Base-by-base conservation (phyloP, 2,113 vertebrate species). In the Megaleporinus macrocephalus region DNA sequence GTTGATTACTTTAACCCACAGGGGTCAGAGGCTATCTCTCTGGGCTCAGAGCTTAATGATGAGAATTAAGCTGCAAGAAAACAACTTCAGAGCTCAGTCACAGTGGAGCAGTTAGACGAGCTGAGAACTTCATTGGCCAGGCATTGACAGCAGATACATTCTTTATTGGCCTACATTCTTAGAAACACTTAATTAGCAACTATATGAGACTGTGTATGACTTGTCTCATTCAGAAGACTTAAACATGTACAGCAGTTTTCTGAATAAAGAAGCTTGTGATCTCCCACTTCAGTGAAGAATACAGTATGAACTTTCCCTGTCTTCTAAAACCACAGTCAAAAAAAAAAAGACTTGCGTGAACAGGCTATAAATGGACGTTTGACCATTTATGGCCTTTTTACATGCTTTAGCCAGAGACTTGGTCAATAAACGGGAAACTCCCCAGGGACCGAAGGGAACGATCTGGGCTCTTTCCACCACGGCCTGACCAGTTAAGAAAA, bases 331-430 rank as follows among this genome's bases (percentile, higher is more conserved):
- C 4, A 44, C 36, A 87, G n/a, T n/a, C n/a, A 87, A 81, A 81
- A 47, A 36, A 82, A 79, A 66, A 77, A 14, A 24, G 29, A 72
- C 66, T 33, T 20, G 14, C n/a, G 63, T 72, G n/a, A 86, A 18
- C 12, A 69, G 24, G 51, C 29, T 75, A 44, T 59, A 81, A 84
- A 76, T 66, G 68, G 44, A 76, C 81, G 65, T 83, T 88, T 93
- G 91, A 83, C 94, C 93, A 93, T 94, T 87, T 94, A 95, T 53
- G 93, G 94, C 87, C 9, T 44, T 85, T 89, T 90, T 86, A 88
- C 83, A 88, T 87, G 87, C 87, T 85, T 63, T 84, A 86, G 22
- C 33, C 75, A 72, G 53, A 75, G 86, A 88, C 87, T 89, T 84
- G 80, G 89, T 90, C 93, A 92, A 93, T 91, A 93, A 92, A 93